Evolutionary conservation across 2,797 vertebrate genomes (phyloP).

Genomic region (Phoebastria nigripes): DNA sequence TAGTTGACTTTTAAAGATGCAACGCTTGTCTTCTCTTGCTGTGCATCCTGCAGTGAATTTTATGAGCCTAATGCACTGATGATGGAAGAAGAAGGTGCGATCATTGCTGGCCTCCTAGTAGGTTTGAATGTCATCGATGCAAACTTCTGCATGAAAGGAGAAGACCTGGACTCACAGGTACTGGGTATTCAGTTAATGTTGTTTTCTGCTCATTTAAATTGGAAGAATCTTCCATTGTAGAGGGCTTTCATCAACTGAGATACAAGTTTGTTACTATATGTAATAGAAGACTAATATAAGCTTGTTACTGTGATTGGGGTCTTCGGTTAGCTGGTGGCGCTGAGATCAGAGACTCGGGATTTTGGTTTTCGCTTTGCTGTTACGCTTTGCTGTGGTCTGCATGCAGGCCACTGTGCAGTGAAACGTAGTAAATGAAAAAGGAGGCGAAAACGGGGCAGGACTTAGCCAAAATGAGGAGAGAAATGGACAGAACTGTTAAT

Average conservation of each 20-base stretch:
- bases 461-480: background rate
- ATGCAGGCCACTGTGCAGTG: background rate
- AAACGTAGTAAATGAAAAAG: background rate
- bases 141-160: conserved; percentile 99
- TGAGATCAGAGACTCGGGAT: no score
- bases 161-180: conserved; percentile 98
- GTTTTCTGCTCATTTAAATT: background rate
- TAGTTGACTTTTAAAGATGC: background rate
- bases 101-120: conserved; percentile 94
- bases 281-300: background rate
- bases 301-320: background rate
- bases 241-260: background rate
- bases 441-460: background rate
- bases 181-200: background rate
- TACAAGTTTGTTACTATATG: accelerated
- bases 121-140: conserved; percentile 98
- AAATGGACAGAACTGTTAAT: background rate
- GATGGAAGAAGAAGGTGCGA: conserved; percentile 99
- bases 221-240: background rate
- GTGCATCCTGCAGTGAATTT: conserved; percentile 82
- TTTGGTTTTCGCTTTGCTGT: background rate
- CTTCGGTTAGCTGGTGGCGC: accelerated
- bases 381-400: background rate
- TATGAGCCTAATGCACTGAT: conserved; percentile 95
- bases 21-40: background rate